phyloP scores from a whole-genome alignment of 1,140 invertebrate genomes.

The Drosophila nebulosa region DNA sequence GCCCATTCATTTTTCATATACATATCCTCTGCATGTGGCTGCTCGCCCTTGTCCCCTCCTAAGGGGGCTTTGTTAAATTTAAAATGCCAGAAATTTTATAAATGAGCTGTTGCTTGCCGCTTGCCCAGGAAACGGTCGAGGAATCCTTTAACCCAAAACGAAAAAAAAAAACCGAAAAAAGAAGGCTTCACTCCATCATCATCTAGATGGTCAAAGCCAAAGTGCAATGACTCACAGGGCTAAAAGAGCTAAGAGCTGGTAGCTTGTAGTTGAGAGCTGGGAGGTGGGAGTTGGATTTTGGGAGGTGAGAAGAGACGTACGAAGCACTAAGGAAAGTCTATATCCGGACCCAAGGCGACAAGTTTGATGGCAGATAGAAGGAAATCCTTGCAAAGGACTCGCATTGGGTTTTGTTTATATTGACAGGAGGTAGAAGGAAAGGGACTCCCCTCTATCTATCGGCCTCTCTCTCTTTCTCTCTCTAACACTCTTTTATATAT shows the following conservation, averaged over 20 bases:
- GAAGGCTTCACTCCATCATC: slow-evolving; percentile 7
- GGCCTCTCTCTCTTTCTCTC: background rate
- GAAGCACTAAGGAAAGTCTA: slow-evolving; percentile 21
- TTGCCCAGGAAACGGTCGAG: slow-evolving; percentile 6
- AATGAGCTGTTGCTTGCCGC: slow-evolving; percentile 59
- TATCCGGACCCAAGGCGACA: slow-evolving; percentile 53
- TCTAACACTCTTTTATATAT: background rate
- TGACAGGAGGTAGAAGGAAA: slow-evolving; percentile 23
- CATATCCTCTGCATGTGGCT: slow-evolving; percentile 43
- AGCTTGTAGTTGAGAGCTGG: too few species aligned
- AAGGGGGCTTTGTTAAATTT: slow-evolving; percentile 63
- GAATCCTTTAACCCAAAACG: background rate
- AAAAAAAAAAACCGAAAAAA: slow-evolving; percentile 3
- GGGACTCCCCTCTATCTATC: background rate
- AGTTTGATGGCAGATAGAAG: slow-evolving; percentile 44
- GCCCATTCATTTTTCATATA: slow-evolving; percentile 70
- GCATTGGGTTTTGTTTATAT: slow-evolving; percentile 56
- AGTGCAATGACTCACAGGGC: slow-evolving; percentile 64
- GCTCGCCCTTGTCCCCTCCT: background rate
- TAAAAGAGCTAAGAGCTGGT: background rate
- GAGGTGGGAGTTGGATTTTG: too few species aligned
- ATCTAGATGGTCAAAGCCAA: slow-evolving; percentile 76
- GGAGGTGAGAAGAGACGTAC: background rate
- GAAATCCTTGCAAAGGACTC: slow-evolving; percentile 22
- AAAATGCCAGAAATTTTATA: slow-evolving; percentile 67